Conservation (phyloP, 1,140 invertebrate species). For the Cardiocondyla obscurior region DNA sequence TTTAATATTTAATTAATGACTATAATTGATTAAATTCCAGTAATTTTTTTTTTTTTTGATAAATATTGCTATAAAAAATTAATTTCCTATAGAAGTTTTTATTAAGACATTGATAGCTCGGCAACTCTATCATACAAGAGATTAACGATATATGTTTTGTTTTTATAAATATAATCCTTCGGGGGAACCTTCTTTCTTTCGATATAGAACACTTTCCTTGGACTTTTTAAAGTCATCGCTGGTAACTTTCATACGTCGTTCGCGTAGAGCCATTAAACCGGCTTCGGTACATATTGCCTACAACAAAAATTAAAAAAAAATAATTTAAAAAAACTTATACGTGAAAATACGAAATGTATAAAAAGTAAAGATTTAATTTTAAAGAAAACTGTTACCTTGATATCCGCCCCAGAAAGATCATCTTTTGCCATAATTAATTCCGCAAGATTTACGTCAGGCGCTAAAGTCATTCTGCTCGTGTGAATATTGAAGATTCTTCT, state of each 20-base stretch:
- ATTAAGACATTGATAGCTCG: constrained; percentile 38
- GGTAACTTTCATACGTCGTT: constrained; percentile 99
- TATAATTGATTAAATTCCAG: not conserved
- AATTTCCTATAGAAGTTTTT: constrained; percentile 46
- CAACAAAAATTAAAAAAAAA: constrained; percentile 64
- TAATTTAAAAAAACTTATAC: not conserved
- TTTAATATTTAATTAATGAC: constrained; percentile 7
- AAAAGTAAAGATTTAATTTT: constrained; percentile 8
- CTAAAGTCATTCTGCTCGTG: constrained; percentile 98
- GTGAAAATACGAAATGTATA: not conserved
- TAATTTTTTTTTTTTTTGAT: constrained; percentile 9
- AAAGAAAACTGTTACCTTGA: constrained; percentile 85
- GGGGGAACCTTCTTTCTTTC: constrained; percentile 99
- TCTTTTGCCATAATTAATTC: constrained; percentile 99
- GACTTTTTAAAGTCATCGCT: constrained; percentile 99
- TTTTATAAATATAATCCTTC: constrained; percentile 98
- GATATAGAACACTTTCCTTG: constrained; percentile 99
- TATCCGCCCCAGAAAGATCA: constrained; percentile 98
- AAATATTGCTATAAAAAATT: constrained; percentile 16
- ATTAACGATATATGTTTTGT: constrained; percentile 5
- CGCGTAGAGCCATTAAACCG: constrained; percentile 97
- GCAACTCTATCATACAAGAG: constrained; percentile 50
- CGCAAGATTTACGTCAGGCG: constrained; percentile 98
- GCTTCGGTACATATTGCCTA: constrained; percentile 99
- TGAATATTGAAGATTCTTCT: constrained; percentile 99